phyloP scores from a whole-genome alignment of 1,140 invertebrate species.

The Zelostemma sp. region DNA sequence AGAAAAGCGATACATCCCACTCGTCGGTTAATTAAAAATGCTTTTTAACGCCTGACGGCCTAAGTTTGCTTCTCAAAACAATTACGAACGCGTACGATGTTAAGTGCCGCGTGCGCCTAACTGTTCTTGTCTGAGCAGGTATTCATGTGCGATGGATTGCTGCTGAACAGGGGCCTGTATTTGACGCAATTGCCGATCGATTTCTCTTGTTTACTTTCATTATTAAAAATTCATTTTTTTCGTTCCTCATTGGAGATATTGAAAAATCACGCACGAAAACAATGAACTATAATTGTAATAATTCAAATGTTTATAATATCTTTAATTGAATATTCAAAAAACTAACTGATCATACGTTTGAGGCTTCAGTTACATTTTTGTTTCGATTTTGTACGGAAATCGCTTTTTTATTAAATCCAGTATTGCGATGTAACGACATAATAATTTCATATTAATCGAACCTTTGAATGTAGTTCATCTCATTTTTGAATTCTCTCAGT shows the following conservation, averaged over 20 bases:
- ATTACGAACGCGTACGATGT: conserved; percentile 16
- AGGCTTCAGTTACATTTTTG: too few species aligned
- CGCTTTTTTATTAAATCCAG: too few species aligned
- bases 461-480: conserved; percentile 39
- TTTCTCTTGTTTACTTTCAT: conserved; percentile 2
- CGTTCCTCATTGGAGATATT: too few species aligned
- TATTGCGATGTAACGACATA: conserved; percentile 8
- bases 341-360: too few species aligned
- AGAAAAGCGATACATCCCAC: not conserved
- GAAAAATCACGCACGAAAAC: too few species aligned
- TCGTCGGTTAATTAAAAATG: conserved; percentile 4
- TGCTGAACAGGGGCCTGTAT: conserved; percentile 35
- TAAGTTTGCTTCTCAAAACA: conserved; percentile 26
- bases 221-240: too few species aligned
- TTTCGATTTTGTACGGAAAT: too few species aligned
- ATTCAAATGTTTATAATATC: too few species aligned
- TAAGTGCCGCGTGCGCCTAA: conserved; percentile 35
- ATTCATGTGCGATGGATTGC: conserved; percentile 47
- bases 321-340: too few species aligned
- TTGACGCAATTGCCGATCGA: conserved; percentile 1
- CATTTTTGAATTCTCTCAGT: conserved; percentile 49
- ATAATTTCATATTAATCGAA: conserved; percentile 29
- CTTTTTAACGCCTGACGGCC: conserved; percentile 6
- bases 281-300: too few species aligned
- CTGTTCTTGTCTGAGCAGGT: conserved; percentile 38